phyloP scores from a whole-genome alignment of 2,113 vertebrate species.

The Arvicanthis niloticus region DNA sequence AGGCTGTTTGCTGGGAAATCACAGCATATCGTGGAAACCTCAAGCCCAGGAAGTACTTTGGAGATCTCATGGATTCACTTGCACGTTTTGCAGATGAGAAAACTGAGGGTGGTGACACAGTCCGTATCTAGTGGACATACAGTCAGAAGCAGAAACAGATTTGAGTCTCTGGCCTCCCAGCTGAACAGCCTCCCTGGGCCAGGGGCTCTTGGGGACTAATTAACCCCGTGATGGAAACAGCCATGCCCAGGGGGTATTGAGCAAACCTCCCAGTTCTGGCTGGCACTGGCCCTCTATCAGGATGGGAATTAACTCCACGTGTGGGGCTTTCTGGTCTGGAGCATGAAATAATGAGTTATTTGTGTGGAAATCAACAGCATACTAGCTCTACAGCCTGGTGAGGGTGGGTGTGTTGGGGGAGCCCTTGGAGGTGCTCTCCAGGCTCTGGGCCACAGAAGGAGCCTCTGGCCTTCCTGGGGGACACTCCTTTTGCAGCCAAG shows the following conservation, averaged over 20 bases:
- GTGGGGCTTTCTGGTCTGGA: conserved; percentile 59
- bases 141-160: not conserved
- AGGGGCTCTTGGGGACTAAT: conserved; percentile 69
- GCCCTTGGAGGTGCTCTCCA: not conserved
- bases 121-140: no score
- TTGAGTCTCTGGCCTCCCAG: conserved; percentile 12
- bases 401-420: not conserved
- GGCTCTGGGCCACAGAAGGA: not conserved
- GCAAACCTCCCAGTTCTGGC: conserved; percentile 11
- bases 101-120: not conserved
- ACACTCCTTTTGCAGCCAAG: not conserved
- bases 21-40: not conserved
- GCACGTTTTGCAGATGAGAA: conserved; percentile 68
- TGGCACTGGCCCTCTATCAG: conserved; percentile 47
- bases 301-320: conserved; percentile 43
- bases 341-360: conserved; percentile 64
- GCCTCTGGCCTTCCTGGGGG: not conserved
- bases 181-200: not conserved
- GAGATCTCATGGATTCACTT: not conserved
- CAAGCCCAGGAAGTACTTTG: not conserved
- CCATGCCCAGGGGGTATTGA: conserved; percentile 57
- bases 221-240: conserved; percentile 71
- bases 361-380: conserved; percentile 38
- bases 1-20: not conserved
- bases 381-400: not conserved